phyloP scores from a whole-genome alignment of 92 coral and sea anemone species.

The Epizoanthus ramosus region DNA sequence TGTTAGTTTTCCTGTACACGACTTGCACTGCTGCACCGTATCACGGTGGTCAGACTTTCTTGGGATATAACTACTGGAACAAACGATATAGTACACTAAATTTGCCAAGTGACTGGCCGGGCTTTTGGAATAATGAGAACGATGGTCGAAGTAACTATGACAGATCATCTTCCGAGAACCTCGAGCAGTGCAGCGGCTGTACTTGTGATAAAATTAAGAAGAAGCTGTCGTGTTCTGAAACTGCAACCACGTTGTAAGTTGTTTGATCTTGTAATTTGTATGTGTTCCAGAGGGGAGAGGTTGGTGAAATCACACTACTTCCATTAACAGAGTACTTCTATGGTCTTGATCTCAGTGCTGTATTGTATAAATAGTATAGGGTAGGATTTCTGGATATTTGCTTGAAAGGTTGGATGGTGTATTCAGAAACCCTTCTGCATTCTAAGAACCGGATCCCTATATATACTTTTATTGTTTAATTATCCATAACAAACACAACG shows the following conservation, averaged over 20 bases:
- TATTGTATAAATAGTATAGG: too few species aligned
- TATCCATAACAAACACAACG: too few species aligned
- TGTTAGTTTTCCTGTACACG: not conserved
- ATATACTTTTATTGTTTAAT: too few species aligned
- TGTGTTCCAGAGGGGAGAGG: too few species aligned
- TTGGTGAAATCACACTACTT: too few species aligned
- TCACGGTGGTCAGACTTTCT: slow-evolving; percentile 45
- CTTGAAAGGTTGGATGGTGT: too few species aligned
- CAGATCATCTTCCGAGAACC: slow-evolving; percentile 27
- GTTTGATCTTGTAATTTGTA: too few species aligned
- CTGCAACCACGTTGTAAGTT: slow-evolving; percentile 52
- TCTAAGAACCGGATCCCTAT: too few species aligned
- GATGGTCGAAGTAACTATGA: slow-evolving; percentile 60
- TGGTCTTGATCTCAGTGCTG: too few species aligned
- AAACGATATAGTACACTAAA: slow-evolving; percentile 60
- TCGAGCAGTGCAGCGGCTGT: slow-evolving; percentile 54
- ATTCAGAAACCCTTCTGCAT: too few species aligned
- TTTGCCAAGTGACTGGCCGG: slow-evolving; percentile 77
- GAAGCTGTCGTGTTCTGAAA: slow-evolving; percentile 63
- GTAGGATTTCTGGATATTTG: too few species aligned
- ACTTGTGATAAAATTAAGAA: slow-evolving; percentile 44
- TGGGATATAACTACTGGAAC: slow-evolving; percentile 83
- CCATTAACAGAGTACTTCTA: too few species aligned
- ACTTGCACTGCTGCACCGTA: slow-evolving; percentile 42
- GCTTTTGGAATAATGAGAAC: slow-evolving; percentile 73